Evolutionary conservation across 2,888 invertebrate species (phyloP).

Genomic region (Spodoptera exigua): DNA sequence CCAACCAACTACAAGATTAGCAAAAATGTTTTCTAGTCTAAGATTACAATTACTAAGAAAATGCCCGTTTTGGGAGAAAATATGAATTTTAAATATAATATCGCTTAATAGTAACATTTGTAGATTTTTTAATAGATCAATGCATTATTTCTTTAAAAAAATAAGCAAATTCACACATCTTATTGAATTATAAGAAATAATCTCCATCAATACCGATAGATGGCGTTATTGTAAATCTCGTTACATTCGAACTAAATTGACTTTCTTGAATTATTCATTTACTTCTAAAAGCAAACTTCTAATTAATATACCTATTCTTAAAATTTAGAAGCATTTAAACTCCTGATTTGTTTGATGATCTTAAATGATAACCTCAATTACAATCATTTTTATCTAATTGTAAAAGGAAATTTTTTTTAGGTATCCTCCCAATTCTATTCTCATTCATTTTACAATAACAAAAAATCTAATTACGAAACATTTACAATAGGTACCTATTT

Average conservation of each 20-base stretch:
- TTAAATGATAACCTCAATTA: no score
- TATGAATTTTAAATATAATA: constrained; percentile 5
- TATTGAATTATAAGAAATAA: constrained; percentile 17
- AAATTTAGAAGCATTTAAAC: neutral
- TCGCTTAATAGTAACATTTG: constrained; percentile 3
- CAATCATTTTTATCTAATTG: no score
- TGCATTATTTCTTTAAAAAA: constrained; percentile 9
- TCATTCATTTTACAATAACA: no score
- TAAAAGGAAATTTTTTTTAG: no score
- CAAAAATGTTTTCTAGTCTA: constrained; percentile 30
- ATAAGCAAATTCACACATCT: constrained; percentile 18
- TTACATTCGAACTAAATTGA: neutral
- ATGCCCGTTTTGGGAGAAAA: constrained; percentile 51
- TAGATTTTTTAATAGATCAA: constrained; percentile 28
- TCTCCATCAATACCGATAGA: constrained; percentile 24
- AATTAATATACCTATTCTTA: neutral
- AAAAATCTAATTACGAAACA: no score
- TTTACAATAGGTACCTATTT: no score
- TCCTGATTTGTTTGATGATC: no score
- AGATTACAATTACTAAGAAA: constrained; percentile 31
- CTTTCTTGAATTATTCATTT: constrained; percentile 15
- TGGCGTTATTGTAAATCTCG: constrained; percentile 18
- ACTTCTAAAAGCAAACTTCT: constrained; percentile 1
- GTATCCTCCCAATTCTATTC: no score
- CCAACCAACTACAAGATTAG: constrained; percentile 25